phyloP scores from a whole-genome alignment of 2,113 vertebrate genomes.

The Tamias sibiricus region DNA sequence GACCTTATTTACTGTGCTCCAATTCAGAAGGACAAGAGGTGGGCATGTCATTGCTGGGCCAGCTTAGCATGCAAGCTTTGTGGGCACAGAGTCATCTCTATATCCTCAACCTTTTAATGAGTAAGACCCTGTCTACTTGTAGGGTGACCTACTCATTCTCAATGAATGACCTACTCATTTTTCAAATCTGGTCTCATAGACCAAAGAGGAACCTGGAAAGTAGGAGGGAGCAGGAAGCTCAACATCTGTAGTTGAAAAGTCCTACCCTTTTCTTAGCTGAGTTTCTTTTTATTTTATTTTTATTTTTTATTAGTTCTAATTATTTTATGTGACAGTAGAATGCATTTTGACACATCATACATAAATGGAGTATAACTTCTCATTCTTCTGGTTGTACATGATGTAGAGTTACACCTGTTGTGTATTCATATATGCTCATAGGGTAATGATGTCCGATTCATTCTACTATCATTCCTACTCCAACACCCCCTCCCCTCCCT shows the following conservation, averaged over 20 bases:
- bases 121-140: background rate
- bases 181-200: background rate
- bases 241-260: too few species aligned
- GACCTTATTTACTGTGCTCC: background rate
- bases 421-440: too few species aligned
- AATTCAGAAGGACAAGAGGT: background rate
- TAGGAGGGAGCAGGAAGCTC: background rate
- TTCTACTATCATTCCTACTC: too few species aligned
- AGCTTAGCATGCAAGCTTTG: accelerated
- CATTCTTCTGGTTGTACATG: too few species aligned
- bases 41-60: too few species aligned
- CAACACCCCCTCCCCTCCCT: too few species aligned
- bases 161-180: background rate
- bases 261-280: background rate
- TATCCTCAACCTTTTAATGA: background rate
- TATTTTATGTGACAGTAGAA: too few species aligned
- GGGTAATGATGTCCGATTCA: too few species aligned
- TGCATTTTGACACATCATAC: too few species aligned
- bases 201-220: background rate
- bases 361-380: too few species aligned
- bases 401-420: too few species aligned
- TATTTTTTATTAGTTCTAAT: too few species aligned
- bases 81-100: background rate
- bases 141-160: background rate
- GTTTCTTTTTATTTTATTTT: background rate